These are phyloP conservation scores for Lithodes maja DNA, from an alignment of 2,888 invertebrate genomes.

Conservation along the genomic window DNA sequence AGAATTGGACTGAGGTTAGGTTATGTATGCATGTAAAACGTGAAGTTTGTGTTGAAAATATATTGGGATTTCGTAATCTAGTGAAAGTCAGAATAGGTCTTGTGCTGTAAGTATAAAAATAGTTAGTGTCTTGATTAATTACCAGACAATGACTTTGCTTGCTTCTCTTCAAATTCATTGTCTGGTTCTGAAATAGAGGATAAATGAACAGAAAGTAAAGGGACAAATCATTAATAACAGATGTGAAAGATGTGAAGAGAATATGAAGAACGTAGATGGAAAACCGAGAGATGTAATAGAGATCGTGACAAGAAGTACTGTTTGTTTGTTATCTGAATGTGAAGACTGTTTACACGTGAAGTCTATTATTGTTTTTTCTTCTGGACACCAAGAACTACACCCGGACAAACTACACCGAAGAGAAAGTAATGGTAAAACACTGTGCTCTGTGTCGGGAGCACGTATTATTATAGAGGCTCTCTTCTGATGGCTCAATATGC, in stretches of 20 bases:
- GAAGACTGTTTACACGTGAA: background rate
- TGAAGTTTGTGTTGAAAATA: background rate
- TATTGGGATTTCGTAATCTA: background rate
- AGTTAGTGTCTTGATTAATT: background rate
- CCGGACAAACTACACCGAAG: background rate
- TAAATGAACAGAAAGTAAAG: background rate
- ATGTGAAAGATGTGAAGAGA: background rate
- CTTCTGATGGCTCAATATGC: too few relatives aligned
- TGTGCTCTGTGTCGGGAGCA: too few relatives aligned
- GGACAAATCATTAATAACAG: too few relatives aligned
- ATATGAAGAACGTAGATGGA: background rate
- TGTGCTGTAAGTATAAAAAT: constrained; percentile 7
- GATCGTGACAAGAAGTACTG: background rate
- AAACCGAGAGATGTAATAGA: too few relatives aligned
- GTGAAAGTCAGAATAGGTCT: background rate
- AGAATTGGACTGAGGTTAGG: too few relatives aligned
- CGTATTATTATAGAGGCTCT: too few relatives aligned
- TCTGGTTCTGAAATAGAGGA: constrained; percentile 23
- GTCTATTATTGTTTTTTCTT: background rate
- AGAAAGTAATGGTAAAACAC: background rate
- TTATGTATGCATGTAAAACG: background rate
- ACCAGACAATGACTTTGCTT: constrained; percentile 58
- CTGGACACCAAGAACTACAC: background rate
- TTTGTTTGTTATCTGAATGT: background rate
- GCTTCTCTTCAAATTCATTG: constrained; percentile 62